A percentile compares a stretch with the other conserved stretches of the same genome.
These are phyloP conservation scores for Microchrysa polita DNA, from an alignment of 2,888 invertebrate genomes.

Conservation along the genomic window DNA sequence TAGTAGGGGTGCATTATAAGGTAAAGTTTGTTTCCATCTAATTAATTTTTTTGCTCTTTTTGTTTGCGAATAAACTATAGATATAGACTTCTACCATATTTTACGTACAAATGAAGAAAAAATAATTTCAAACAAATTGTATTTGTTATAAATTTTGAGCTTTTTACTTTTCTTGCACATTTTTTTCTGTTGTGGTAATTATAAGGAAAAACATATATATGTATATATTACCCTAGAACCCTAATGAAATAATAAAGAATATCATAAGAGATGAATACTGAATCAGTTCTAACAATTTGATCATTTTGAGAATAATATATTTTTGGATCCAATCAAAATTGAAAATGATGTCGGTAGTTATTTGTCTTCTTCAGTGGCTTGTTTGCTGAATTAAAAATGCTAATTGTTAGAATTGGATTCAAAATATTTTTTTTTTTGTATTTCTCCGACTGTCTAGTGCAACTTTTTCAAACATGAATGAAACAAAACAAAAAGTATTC, in stretches of 20 bases:
- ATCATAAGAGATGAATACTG: not conserved
- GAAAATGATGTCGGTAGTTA: too few relatives aligned
- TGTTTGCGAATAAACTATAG: conserved; percentile 15
- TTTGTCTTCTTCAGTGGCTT: too few relatives aligned
- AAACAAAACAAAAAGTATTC: conserved; percentile 18
- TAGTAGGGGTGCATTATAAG: not conserved
- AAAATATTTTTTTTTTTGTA: too few relatives aligned
- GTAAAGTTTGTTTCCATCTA: not conserved
- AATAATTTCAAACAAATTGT: conserved; percentile 46
- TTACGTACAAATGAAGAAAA: too few relatives aligned
- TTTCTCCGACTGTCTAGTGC: conserved; percentile 16
- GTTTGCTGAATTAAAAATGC: too few relatives aligned
- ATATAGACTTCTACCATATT: too few relatives aligned
- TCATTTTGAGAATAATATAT: not conserved
- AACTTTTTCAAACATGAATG: conserved; percentile 1
- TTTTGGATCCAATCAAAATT: too few relatives aligned
- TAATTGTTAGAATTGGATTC: too few relatives aligned
- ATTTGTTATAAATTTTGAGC: conserved; percentile 58
- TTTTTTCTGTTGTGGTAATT: conserved; percentile 47
- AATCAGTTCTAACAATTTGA: not conserved
- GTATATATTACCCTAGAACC: conserved; percentile 15
- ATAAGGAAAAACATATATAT: conserved; percentile 15
- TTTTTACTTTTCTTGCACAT: conserved; percentile 65
- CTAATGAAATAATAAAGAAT: not conserved
- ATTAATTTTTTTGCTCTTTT: conserved; percentile 28